Evolutionary conservation across 2,113 vertebrate species (phyloP).

Genomic region (Cisticola juncidis): DNA sequence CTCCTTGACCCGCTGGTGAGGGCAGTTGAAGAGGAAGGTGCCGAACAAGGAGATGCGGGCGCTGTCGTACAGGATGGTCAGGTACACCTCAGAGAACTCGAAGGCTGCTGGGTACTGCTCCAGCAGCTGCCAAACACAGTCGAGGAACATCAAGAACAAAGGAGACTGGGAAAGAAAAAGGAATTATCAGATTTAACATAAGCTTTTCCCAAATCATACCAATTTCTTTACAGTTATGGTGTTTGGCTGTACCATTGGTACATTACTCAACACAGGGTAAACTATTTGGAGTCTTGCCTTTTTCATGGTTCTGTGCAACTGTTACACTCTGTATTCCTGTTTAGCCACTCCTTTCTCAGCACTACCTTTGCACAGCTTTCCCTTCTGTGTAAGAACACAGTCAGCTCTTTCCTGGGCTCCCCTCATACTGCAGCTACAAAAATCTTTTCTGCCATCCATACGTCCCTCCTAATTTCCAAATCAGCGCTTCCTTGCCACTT

Average conservation of each 20-base stretch:
- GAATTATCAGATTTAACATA: background rate
- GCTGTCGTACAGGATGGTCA: constrained; percentile 89
- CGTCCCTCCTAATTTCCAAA: background rate
- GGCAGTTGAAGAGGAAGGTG: constrained; percentile 95
- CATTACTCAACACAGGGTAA: background rate
- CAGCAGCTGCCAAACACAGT: constrained; percentile 95
- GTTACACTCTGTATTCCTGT: background rate
- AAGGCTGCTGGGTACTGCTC: constrained; percentile 94
- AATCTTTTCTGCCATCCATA: background rate
- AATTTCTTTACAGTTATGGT: background rate
- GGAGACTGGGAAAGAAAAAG: constrained; percentile 79
- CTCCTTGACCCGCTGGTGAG: constrained; percentile 86
- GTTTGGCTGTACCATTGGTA: background rate
- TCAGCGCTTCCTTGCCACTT: background rate
- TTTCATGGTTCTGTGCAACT: background rate
- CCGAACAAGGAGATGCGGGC: constrained; percentile 90
- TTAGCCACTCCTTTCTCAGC: background rate
- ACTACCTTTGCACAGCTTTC: background rate
- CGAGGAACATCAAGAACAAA: constrained; percentile 92
- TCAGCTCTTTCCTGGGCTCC: background rate
- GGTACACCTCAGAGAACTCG: constrained; percentile 93
- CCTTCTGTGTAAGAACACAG: background rate
- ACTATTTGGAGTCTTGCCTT: background rate
- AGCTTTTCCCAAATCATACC: background rate
- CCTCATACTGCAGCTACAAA: background rate